Evolutionary conservation across 2,888 invertebrate species (phyloP), one percentile per base, ranked within the genome.

Genomic region (Fragum sueziense): DNA sequence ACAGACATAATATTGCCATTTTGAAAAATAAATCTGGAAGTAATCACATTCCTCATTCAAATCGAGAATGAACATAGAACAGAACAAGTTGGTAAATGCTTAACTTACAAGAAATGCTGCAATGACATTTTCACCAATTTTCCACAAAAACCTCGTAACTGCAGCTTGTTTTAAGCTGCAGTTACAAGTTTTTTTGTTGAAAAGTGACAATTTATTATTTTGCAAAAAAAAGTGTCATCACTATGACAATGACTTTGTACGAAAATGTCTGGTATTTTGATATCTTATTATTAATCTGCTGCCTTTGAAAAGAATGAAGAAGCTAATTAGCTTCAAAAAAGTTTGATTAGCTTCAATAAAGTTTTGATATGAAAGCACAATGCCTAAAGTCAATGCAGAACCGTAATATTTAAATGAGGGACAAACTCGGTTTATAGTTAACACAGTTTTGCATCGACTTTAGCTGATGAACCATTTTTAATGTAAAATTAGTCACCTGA

Each of bases 331-430:
- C 22, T n/a, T n/a, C n/a, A n/a, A n/a, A 47, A 47, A 47, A 47
- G 14, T 47, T 47, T 61, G 33, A n/a, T n/a, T n/a, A n/a, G n/a
- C n/a, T n/a, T n/a, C n/a, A n/a, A n/a, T n/a, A n/a, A n/a, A n/a
- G n/a, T n/a, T 61, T 61, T 61, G 61, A 31, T 61, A 61, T 61
- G 61, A 27, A 33, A 61, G 61, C 61, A 61, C 61, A 61, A n/a
- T 31, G 27, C 31, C 2, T 17, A 61, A 31, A 17, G 61, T 29
- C 27, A 31, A 61, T 61, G 33, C 33, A 17, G 33, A 61, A 61
- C 61, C 29, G 17, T n/a, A 47, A 20, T 47, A 14, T 9, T 47
- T n/a, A 47, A 47, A 47, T 47, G n/a, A 14, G 47, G 47, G 47
- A 2, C 14, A 37, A 47, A 47, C 4, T 9, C 14, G 17, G 4